These are phyloP conservation scores for Bergia sp. DNA, from an alignment of 92 coral and sea anemone genomes.

Conservation along the genomic window DNA sequence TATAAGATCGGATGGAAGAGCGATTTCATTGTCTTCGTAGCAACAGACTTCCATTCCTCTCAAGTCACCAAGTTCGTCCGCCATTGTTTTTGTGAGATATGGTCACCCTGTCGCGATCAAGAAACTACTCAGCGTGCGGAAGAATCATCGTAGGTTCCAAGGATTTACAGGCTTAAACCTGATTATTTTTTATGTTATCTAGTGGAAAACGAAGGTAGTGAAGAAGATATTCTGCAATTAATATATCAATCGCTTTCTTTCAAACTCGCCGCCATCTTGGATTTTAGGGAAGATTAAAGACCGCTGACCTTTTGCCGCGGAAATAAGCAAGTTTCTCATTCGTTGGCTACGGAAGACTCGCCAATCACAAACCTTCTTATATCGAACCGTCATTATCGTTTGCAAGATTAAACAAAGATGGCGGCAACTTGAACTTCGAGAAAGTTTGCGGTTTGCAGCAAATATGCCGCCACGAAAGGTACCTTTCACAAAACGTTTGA, in stretches of 20 bases:
- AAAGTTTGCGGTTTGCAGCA: not conserved
- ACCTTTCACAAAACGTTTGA: not conserved
- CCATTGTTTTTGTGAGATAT: slow-evolving; percentile 27
- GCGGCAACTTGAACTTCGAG: slow-evolving; percentile 28
- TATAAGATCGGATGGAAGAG: slow-evolving; percentile 87
- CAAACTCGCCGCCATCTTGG: slow-evolving; percentile 40
- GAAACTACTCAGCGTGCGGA: not conserved
- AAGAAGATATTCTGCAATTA: not conserved
- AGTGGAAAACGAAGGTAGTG: too few relatives aligned
- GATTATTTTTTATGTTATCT: not conserved
- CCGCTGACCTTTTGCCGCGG: slow-evolving; percentile 37
- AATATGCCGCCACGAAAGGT: slow-evolving; percentile 79
- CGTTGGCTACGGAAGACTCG: not conserved
- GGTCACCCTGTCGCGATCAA: not conserved
- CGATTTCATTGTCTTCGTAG: slow-evolving; percentile 74
- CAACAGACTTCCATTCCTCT: slow-evolving; percentile 88
- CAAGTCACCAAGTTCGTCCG: slow-evolving; percentile 57
- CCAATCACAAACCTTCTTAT: slow-evolving; percentile 50
- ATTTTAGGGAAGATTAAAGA: not conserved
- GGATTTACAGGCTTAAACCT: not conserved
- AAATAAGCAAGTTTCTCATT: not conserved
- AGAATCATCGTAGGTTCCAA: not conserved
- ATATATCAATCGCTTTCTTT: not conserved
- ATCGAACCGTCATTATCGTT: not conserved
- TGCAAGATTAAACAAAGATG: slow-evolving; percentile 62